A percentile compares a stretch with the other conserved stretches of the same genome.
Conservation (phyloP, 2,113 vertebrate species). For the Piaya cayana region DNA sequence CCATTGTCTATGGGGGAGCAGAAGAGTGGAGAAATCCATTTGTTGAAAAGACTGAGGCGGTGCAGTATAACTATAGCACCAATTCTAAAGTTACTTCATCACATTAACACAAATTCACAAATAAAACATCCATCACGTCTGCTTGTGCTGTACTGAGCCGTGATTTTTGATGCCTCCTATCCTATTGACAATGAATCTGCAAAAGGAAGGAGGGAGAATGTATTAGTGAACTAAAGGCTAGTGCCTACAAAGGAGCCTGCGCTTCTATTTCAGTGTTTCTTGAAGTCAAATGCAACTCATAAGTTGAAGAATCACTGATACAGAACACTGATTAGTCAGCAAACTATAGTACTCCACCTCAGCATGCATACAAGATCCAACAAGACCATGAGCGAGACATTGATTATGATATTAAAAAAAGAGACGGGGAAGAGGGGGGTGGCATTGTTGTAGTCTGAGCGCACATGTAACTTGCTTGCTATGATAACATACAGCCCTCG, state of each 20-base stretch:
- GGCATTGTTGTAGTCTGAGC: conserved; percentile 38
- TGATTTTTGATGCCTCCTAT: background rate
- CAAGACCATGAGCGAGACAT: background rate
- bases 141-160: background rate
- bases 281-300: background rate
- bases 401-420: conserved; percentile 36
- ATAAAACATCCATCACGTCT: background rate
- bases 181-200: background rate
- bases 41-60: background rate
- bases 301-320: background rate
- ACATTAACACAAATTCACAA: background rate
- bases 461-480: conserved; percentile 19
- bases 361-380: background rate
- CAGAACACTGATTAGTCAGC: background rate
- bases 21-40: background rate
- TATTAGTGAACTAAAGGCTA: background rate
- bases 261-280: background rate
- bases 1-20: background rate
- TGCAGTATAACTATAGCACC: background rate
- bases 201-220: background rate
- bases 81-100: background rate
- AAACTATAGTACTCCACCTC: background rate
- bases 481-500: conserved; percentile 59
- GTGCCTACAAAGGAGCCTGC: background rate
- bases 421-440: conserved; percentile 7